Evolutionary conservation across 2,113 vertebrate species (phyloP).

Genomic region (Sinosuthora webbiana): DNA sequence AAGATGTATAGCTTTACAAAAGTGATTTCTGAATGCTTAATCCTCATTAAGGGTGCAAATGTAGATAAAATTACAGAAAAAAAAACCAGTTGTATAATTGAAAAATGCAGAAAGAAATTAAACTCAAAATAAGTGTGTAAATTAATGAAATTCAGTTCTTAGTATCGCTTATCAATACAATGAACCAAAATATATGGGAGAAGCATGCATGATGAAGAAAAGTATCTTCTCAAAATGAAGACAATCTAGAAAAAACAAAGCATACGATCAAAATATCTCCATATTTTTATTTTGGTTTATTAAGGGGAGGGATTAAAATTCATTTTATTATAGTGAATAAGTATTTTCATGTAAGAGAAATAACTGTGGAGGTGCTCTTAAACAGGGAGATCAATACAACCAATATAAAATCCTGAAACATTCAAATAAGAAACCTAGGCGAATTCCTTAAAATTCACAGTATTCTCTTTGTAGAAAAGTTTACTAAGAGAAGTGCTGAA

Average conservation of each 20-base stretch:
- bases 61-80: neutral
- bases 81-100: accelerated
- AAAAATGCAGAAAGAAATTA: neutral
- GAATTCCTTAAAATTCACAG: neutral
- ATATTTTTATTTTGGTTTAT: neutral
- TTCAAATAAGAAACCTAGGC: neutral
- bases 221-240: neutral
- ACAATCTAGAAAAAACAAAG: neutral
- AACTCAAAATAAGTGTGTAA: neutral
- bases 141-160: neutral
- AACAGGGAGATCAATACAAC: neutral
- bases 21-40: neutral
- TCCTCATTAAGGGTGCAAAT: neutral
- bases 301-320: neutral
- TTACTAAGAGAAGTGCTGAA: neutral
- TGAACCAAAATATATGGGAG: neutral
- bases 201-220: neutral
- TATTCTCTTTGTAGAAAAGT: neutral
- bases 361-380: neutral
- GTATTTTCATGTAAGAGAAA: neutral
- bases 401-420: neutral
- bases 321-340: neutral
- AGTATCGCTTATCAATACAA: neutral
- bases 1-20: neutral
- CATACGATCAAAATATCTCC: neutral